These are phyloP conservation scores for Dendrocincla tyrannina DNA, from an alignment of 2,797 vertebrate species.

Conservation along the genomic window DNA sequence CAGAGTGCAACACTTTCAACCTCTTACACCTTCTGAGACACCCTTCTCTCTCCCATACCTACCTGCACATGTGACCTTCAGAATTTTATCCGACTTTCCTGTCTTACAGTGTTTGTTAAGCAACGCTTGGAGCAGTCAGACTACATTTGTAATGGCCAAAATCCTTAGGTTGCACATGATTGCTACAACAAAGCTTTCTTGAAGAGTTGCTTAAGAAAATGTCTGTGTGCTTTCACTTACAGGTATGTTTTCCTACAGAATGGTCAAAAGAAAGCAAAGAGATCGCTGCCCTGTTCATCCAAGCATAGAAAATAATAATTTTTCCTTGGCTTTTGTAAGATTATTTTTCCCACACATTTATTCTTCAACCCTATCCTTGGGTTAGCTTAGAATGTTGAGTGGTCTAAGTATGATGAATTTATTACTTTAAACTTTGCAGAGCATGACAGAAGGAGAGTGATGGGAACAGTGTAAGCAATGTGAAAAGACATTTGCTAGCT, in stretches of 20 bases:
- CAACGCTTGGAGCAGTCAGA: not conserved
- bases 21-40: not conserved
- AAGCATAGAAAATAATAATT: not conserved
- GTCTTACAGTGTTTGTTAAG: not conserved
- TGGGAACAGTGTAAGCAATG: not conserved
- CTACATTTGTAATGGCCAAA: not conserved
- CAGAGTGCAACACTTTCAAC: not conserved
- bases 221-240: not conserved
- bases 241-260: not conserved
- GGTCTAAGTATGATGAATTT: conserved; percentile 3
- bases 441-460: not conserved
- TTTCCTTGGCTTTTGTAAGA: not conserved
- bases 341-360: not conserved
- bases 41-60: not conserved
- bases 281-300: not conserved
- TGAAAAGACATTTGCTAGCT: conserved; percentile 20
- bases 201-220: not conserved
- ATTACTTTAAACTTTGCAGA: not conserved
- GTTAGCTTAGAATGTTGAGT: not conserved
- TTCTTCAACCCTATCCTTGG: not conserved
- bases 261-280: not conserved
- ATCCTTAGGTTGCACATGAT: not conserved
- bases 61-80: accelerated
- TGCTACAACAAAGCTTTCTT: not conserved
- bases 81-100: not conserved